phyloP scores from a whole-genome alignment of 2,888 invertebrate species.

The Lasioglossum morio region DNA sequence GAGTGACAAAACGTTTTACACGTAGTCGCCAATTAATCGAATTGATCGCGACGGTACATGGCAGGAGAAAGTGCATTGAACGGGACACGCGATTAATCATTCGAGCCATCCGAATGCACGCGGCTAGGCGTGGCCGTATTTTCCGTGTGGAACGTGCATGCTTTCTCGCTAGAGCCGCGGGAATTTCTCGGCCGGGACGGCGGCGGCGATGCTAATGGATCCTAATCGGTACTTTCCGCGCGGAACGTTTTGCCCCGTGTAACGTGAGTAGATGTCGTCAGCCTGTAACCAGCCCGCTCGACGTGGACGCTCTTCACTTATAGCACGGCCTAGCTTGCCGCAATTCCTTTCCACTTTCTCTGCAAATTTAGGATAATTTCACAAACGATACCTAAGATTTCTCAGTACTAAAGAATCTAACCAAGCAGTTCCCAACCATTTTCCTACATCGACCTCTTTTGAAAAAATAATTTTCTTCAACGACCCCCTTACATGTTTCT shows the following conservation, averaged over 20 bases:
- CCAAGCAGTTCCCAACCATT: neutral
- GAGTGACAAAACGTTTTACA: neutral
- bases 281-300: slow-evolving; percentile 13
- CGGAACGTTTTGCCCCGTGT: slow-evolving; percentile 58
- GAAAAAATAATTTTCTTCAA: too few species aligned
- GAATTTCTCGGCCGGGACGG: slow-evolving; percentile 54
- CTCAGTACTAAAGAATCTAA: neutral
- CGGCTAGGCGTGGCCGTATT: slow-evolving; percentile 14
- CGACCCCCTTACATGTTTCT: too few species aligned
- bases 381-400: neutral
- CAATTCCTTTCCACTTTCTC: neutral
- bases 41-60: neutral
- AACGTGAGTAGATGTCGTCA: slow-evolving; percentile 56
- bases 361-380: neutral
- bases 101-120: neutral
- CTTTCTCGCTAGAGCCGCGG: slow-evolving; percentile 58
- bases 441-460: too few species aligned
- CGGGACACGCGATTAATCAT: slow-evolving; percentile 10
- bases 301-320: neutral
- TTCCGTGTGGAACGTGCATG: slow-evolving; percentile 32
- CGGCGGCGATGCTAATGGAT: slow-evolving; percentile 64
- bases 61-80: neutral
- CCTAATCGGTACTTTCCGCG: slow-evolving; percentile 69
- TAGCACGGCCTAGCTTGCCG: neutral
- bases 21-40: neutral